Base-by-base conservation (phyloP, 2,888 invertebrate genomes). In the Junonia oenone region DNA sequence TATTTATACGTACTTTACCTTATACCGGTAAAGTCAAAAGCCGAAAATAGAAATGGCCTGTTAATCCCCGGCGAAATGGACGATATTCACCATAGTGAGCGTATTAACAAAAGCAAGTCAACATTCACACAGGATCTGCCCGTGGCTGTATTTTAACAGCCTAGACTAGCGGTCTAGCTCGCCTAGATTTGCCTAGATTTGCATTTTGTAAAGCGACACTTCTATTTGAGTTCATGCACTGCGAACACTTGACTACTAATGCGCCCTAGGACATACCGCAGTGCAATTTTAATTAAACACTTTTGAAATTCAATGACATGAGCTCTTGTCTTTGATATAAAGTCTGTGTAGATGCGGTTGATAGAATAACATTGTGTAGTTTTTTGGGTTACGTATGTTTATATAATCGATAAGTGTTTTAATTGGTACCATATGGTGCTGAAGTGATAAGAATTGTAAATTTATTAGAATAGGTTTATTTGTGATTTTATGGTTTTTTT, bases 221-320 rank as follows among this genome's bases (percentile, higher is more conserved):
- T 29, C 52, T 46, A 29, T 46, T 52, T 46, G 52, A 52, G 43
- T n/a, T 43, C 43, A 22, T 43, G 43, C 43, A 43, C 43, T 43
- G 43, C 19, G 46, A 38, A 46, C 52, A 52, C 46, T 52, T 46
- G 52, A 73, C 75, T 76, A 69, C 72, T 74, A 73, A 78, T 77
- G 71, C 66, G 67, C 78, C 73, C 62, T 67, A 63, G 74, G 71
- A 61, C 53, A 43, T 43, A 43, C 43, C 48, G 38, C 38, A 17
- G 38, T 43, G 47, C 52, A 19, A 49, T 38, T 45, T 45, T 45
- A 31, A 51, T 37, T 35, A 26, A 9, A 3, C 6, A 33, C 29
- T 45, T 4, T 15, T 2, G 2, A 19, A 27, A 8, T 13, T 6
- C 13, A 13, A 17, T 19, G 9, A 9, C 22, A 52, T 19, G 9